Evolutionary conservation across 2,113 vertebrate species (phyloP).

Genomic region (Noctilio leporinus): DNA sequence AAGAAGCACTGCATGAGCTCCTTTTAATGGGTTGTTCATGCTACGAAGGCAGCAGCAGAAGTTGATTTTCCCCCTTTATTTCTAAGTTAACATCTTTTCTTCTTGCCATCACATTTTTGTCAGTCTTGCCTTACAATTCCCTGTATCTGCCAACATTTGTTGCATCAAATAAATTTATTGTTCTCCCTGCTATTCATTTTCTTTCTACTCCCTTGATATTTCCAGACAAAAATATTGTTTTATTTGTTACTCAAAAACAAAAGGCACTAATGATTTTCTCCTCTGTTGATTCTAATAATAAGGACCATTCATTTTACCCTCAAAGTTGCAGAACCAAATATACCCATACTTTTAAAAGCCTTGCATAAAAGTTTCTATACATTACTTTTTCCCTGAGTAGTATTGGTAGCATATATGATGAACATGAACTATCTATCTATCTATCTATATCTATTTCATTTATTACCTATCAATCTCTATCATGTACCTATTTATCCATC

Average conservation of each 20-base stretch:
- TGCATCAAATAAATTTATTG: background rate
- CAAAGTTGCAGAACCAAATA: background rate
- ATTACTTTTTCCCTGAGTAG: background rate
- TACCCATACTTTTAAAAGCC: background rate
- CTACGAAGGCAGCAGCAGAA: background rate
- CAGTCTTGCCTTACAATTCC: background rate
- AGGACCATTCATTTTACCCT: background rate
- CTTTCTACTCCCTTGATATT: background rate
- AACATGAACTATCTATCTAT: background rate
- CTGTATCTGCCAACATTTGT: background rate
- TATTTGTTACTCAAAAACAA: background rate
- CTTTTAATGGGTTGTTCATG: background rate
- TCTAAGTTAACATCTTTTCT: conserved; percentile 29
- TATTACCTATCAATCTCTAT: background rate
- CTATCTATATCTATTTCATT: background rate
- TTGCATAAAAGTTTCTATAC: background rate
- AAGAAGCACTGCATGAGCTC: background rate
- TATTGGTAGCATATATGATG: background rate
- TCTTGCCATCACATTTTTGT: background rate
- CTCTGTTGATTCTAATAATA: background rate
- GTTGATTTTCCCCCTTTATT: background rate
- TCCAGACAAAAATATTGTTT: background rate
- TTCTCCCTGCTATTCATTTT: background rate
- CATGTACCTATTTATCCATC: background rate
- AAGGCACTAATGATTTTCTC: background rate